These are phyloP conservation scores for Sussaba pulchella DNA, from an alignment of 2,888 invertebrate genomes.

Conservation along the genomic window DNA sequence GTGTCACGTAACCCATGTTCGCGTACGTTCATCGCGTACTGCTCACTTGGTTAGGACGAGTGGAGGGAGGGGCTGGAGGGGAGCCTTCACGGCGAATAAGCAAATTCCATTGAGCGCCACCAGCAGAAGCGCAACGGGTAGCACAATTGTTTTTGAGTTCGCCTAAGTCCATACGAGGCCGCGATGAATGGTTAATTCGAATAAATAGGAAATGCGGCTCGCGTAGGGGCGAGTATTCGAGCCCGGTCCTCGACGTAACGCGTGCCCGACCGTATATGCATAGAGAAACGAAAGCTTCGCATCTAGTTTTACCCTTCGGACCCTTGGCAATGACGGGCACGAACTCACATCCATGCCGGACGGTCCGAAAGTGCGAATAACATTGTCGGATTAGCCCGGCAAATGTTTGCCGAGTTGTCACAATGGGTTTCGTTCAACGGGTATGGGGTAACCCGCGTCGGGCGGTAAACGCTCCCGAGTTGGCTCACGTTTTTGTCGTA, in stretches of 20 bases:
- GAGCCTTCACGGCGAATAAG: conserved; percentile 18
- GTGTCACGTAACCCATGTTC: background rate
- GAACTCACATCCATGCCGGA: background rate
- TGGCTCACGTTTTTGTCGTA: no score
- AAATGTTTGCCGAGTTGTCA: conserved; percentile 79
- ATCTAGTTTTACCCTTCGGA: background rate
- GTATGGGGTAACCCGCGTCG: conserved; percentile 78
- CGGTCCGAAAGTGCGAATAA: conserved; percentile 74
- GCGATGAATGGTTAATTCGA: conserved; percentile 61
- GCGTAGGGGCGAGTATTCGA: conserved; percentile 38
- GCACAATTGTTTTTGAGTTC: conserved; percentile 54
- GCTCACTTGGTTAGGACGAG: no score
- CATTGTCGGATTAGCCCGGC: conserved; percentile 78
- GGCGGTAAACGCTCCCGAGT: conserved; percentile 70
- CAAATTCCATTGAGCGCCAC: conserved; percentile 53
- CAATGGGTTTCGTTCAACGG: conserved; percentile 83
- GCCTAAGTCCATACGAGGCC: conserved; percentile 28
- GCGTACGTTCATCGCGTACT: conserved; percentile 9
- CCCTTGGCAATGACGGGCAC: background rate
- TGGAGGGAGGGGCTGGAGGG: no score
- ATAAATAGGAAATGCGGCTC: conserved; percentile 59
- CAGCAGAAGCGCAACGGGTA: conserved; percentile 12
- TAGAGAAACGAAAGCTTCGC: conserved; percentile 26
- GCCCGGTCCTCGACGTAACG: conserved; percentile 55
- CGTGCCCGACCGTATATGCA: no score